Conservation (phyloP, 92 coral and sea anemone genomes). For the Anthopleura xanthogrammica region DNA sequence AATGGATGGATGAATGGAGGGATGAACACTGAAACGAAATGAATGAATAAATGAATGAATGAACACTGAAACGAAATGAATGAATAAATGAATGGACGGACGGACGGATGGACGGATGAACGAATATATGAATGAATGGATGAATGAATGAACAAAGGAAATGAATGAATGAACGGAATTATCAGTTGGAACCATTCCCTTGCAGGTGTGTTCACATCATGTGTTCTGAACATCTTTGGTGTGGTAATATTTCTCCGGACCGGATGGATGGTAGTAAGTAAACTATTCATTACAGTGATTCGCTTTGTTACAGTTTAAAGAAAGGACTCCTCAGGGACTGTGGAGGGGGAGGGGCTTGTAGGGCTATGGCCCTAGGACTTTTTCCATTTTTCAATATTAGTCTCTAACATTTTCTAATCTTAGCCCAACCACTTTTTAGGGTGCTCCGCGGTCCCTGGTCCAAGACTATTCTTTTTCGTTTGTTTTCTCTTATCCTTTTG, state of each 20-base stretch:
- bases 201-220: constrained; percentile 94
- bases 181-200: background rate
- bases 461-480: too few species aligned
- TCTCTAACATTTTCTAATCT: too few species aligned
- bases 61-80: background rate
- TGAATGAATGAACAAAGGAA: background rate
- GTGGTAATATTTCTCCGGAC: constrained; percentile 98
- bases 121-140: background rate
- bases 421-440: too few species aligned
- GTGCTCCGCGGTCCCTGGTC: too few species aligned
- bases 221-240: constrained; percentile 97
- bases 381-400: too few species aligned
- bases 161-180: background rate
- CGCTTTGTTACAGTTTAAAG: too few species aligned
- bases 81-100: background rate
- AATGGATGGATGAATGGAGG: background rate
- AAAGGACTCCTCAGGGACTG: too few species aligned
- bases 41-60: background rate
- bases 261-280: constrained; percentile 99
- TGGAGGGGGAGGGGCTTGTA: too few species aligned
- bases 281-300: background rate
- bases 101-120: constrained; percentile 61
- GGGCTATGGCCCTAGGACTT: too few species aligned
- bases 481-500: background rate
- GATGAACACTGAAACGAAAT: background rate